Base-by-base conservation (phyloP, 2,797 vertebrate genomes). In the Lepus townsendii region DNA sequence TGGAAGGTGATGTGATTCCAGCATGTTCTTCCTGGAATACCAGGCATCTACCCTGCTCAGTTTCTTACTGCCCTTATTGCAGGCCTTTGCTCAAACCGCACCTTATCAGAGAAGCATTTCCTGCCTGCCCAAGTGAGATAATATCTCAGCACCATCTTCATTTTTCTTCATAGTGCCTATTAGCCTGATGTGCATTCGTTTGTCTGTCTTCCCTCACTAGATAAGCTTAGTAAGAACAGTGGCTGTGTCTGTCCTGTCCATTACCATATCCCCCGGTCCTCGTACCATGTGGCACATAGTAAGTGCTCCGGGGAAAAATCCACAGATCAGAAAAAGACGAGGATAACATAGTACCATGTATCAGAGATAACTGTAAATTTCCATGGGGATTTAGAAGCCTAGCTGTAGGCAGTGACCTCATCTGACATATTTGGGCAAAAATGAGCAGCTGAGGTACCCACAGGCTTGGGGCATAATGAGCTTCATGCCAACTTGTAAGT, bases 341-440 rank as follows among this genome's bases (percentile, higher is more conserved):
- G 17, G 65, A 42, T 75, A 76, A 30, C 26, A 42, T 47, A 32
- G 83, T 27, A 54, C 32, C 35, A 47, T 12, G 35, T 2, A 62
- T 52, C 35, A 65, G 35, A 19, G 42, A 60, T 62, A 69, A 88
- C 66, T 71, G 68, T 83, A 71, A 71, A 92, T 57, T 93, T 68
- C n/a, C 54, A n/a, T 54, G 60, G 69, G 50, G 30, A 35, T 27
- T 79, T 86, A 63, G 84, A 96, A 94, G 27, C 7, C 32, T 72
- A 73, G 72, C 8, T 4, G 26, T 32, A 73, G 65, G 32, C 57
- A 90, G 83, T 0, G 50, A 82, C 27, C 24, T 89, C 52, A 62
- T 35, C 17, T 83, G 89, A 68, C 35, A 88, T 78, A 4, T 69
- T 38, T 63, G 20, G 50, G 62, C 57, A 90, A 92, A 96, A 91